Base-by-base conservation (phyloP, 2,113 vertebrate species). In the Hippopotamus amphibius region DNA sequence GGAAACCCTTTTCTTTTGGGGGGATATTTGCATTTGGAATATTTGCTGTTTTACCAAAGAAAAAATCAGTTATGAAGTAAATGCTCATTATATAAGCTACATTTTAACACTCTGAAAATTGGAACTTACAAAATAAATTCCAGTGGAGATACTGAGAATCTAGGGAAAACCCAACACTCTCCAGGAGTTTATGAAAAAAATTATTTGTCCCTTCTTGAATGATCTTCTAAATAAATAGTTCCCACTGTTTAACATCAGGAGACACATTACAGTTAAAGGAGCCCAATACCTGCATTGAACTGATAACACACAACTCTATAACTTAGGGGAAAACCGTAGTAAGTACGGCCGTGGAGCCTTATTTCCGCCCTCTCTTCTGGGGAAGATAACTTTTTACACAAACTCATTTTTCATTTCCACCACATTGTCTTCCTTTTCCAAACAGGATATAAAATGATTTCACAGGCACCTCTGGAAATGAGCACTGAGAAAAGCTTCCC, bases 371-470 rank as follows among this genome's bases (percentile, higher is more conserved):
- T 97, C 97, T 98, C 98, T 98, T 98, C 94, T 95, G 97, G 77
- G 82, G 76, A 98, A 99, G 97, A 98, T 98, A 98, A 98, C 97
- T 99, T 99, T 97, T 98, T 98, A 98, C 72, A 81, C 87, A 98
- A 96, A 98, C 98, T 98, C 97, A 98, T 98, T 98, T 99, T 99
- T 99, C 98, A 99, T 98, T 98, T 98, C 98, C 93, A 97, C 95
- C 97, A 97, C 96, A 98, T 98, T 98, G 98, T 99, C 97, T 99
- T 98, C 98, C 72, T 97, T 98, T 94, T 97, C 97, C 96, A 98
- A 98, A 98, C 96, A 98, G 98, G 97, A 98, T 98, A 98, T 98
- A 98, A 98, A 97, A 96, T 97, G 97, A 97, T 98, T 98, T 97
- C 94, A 97, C 82, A 97, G 96, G 97, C 93, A 98, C 82, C 96